Conservation (phyloP, 1,140 invertebrate species). For the Gonioctena quinquepunctata region DNA sequence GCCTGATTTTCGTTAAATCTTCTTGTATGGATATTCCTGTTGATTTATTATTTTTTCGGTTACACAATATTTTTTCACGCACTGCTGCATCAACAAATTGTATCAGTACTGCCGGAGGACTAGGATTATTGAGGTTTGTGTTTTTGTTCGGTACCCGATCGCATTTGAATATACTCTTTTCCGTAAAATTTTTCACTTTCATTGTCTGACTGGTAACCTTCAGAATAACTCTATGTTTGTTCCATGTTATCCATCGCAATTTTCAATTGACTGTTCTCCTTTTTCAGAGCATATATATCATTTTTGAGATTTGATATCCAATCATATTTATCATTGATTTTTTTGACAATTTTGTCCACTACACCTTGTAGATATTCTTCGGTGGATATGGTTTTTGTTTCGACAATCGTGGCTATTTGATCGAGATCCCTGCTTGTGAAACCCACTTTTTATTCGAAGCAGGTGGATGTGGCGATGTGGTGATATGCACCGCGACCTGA, state of each 20-base stretch:
- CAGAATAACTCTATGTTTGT: background rate
- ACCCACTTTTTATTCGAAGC: too few species aligned
- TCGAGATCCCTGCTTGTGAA: background rate
- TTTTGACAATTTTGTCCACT: background rate
- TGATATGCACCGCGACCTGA: too few species aligned
- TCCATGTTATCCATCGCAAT: background rate
- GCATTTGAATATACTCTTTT: constrained; percentile 18
- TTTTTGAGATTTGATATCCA: background rate
- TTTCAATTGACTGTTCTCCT: background rate
- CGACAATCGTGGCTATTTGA: background rate
- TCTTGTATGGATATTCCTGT: background rate
- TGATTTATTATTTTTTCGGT: background rate
- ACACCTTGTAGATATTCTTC: background rate
- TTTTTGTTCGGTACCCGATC: background rate
- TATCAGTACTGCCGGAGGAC: background rate
- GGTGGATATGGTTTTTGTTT: background rate
- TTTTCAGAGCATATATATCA: background rate
- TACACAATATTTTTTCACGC: background rate
- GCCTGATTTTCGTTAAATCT: background rate
- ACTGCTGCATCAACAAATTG: background rate
- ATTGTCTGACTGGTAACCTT: background rate
- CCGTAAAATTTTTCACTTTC: background rate
- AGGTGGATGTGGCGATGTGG: too few species aligned
- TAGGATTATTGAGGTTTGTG: background rate
- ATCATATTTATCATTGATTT: background rate